phyloP scores from a whole-genome alignment of 1,140 invertebrate species.

The Scaptomyza hsui region DNA sequence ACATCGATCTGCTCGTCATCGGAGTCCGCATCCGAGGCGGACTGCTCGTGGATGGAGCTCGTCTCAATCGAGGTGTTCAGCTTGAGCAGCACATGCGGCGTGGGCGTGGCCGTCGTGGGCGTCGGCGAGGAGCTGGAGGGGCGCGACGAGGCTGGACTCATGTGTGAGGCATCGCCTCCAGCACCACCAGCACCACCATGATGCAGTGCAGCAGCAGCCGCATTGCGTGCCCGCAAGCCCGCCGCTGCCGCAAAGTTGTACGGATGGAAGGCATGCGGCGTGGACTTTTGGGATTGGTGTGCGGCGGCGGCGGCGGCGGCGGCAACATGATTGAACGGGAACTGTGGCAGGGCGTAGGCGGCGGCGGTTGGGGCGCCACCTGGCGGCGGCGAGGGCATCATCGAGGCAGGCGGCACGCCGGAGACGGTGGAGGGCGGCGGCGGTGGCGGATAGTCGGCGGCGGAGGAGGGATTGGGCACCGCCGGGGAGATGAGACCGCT shows the following conservation, averaged over 20 bases:
- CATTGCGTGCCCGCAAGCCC: slow-evolving; percentile 76
- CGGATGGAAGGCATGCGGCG: slow-evolving; percentile 79
- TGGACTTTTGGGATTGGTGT: slow-evolving; percentile 65
- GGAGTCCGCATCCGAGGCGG: slow-evolving; percentile 87
- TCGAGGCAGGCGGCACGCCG: slow-evolving; percentile 47
- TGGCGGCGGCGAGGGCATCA: slow-evolving; percentile 84
- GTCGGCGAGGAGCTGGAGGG: slow-evolving; percentile 85
- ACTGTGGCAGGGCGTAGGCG: slow-evolving; percentile 84
- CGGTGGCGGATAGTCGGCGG: slow-evolving; percentile 50
- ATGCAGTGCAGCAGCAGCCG: slow-evolving; percentile 62
- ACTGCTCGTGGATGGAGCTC: slow-evolving; percentile 87
- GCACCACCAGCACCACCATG: slow-evolving; percentile 27
- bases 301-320: slow-evolving; percentile 84
- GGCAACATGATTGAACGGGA: slow-evolving; percentile 84
- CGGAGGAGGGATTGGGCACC: slow-evolving; percentile 51
- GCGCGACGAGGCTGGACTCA: slow-evolving; percentile 86
- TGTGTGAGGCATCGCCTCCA: slow-evolving; percentile 58
- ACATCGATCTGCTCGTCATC: slow-evolving; percentile 90
- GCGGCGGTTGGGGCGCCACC: slow-evolving; percentile 77
- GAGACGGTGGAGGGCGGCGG: slow-evolving; percentile 47
- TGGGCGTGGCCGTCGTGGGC: slow-evolving; percentile 78
- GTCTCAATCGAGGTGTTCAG: slow-evolving; percentile 85
- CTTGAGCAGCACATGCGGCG: slow-evolving; percentile 84
- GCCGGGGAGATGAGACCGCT: slow-evolving; percentile 49
- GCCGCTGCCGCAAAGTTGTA: slow-evolving; percentile 78